These are phyloP conservation scores for Orchestia grillus DNA, from an alignment of 1,140 invertebrate genomes.

Conservation along the genomic window DNA sequence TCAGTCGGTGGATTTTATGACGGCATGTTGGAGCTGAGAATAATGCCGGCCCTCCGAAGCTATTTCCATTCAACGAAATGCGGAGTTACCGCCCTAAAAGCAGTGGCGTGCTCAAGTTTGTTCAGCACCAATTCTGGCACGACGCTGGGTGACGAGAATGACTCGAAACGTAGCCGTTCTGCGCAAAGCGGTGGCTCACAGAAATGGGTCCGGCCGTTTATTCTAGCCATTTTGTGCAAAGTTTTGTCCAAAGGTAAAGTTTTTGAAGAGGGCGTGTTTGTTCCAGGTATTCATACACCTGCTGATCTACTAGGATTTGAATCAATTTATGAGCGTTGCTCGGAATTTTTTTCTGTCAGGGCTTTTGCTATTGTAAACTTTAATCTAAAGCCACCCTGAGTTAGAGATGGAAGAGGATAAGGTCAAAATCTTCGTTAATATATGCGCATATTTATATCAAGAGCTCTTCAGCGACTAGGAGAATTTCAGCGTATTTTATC, in stretches of 20 bases:
- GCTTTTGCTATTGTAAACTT: too few species aligned
- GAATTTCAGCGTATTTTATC: too few species aligned
- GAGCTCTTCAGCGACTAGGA: not conserved
- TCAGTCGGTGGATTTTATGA: conserved; percentile 29
- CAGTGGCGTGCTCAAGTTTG: not conserved
- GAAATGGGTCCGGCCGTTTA: not conserved
- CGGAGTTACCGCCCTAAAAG: not conserved
- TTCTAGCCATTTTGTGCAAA: not conserved
- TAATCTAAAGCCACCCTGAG: not conserved
- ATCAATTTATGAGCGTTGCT: not conserved
- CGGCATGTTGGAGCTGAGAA: conserved; percentile 15
- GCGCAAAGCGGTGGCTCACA: not conserved
- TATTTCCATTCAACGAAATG: conserved; percentile 8
- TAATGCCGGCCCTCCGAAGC: not conserved
- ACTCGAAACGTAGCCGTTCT: not conserved
- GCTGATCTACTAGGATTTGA: not conserved
- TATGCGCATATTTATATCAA: not conserved
- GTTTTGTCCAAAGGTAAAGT: not conserved
- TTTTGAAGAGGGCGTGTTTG: not conserved
- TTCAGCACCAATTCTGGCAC: not conserved
- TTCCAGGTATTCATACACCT: not conserved
- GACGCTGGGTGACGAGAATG: not conserved
- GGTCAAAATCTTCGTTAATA: too few species aligned
- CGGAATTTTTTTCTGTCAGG: too few species aligned
- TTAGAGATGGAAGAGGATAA: too few species aligned